Base-by-base conservation (phyloP, 2,888 invertebrate species). In the Digitonthophagus gazella region DNA sequence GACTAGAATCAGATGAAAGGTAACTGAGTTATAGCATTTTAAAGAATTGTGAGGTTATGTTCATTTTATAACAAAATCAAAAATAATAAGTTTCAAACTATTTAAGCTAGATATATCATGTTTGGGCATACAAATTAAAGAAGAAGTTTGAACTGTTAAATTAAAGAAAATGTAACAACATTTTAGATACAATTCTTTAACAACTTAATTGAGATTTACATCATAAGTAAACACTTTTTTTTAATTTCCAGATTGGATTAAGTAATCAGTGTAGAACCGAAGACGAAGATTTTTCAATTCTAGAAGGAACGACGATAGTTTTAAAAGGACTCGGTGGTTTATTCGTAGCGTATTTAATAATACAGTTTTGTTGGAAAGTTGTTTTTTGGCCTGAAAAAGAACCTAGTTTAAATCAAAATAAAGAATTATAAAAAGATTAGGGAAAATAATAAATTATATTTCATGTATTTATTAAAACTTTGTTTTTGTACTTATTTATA, bases 181-280 rank as follows among this genome's bases (percentile, higher is more conserved):
- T n/a, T n/a, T n/a, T n/a, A n/a, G n/a, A n/a, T n/a, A n/a, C n/a
- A n/a, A n/a, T n/a, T n/a, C n/a, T n/a, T n/a, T n/a, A n/a, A n/a
- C n/a, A n/a, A n/a, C n/a, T n/a, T n/a, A n/a, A n/a, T n/a, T n/a
- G n/a, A n/a, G n/a, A n/a, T n/a, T n/a, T n/a, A n/a, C n/a, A n/a
- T n/a, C 11, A 44, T 44, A 44, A 22, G 11, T 44, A 44, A 44
- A 44, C 11, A 22, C 6, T 8, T 44, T 6, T 57, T 63, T 68
- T 6, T 18, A 16, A 14, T 14, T 82, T 82, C 69, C 79, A 84
- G 84, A 76, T 77, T 65, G 83, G 81, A 15, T 75, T 85, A 15
- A 80, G 78, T 69, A 76, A 76, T 16, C 83, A 84, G 72, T 84
- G 83, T 74, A 80, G 78, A 71, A 80, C 79, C 14, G 80, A 80